A percentile compares a stretch with the other conserved stretches of the same genome.
Conservation (phyloP, 2,797 vertebrate genomes). For the Bryconaethiops microstoma region DNA sequence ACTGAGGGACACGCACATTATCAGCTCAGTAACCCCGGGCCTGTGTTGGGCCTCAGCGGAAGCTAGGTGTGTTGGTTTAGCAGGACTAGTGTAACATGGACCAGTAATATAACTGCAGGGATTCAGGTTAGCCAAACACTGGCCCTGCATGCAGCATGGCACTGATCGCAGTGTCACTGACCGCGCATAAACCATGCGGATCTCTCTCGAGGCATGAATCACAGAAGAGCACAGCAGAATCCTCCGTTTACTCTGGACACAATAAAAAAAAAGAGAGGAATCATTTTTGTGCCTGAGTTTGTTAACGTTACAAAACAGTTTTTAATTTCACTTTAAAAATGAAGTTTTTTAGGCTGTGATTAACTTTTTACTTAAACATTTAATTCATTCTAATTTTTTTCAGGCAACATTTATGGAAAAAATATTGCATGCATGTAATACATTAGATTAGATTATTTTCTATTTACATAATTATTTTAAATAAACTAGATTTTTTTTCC, state of each 20-base stretch:
- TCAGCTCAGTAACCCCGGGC: constrained; percentile 37
- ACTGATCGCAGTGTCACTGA: constrained; percentile 4
- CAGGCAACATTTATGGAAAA: too few relatives aligned
- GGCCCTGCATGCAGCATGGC: constrained; percentile 9
- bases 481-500: too few relatives aligned
- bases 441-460: too few relatives aligned
- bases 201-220: background rate
- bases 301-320: too few relatives aligned
- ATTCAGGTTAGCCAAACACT: constrained; percentile 47
- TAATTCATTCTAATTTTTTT: too few relatives aligned
- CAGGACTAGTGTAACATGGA: constrained; percentile 47
- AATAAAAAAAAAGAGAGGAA: background rate
- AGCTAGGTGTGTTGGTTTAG: constrained; percentile 48
- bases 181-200: constrained; percentile 12
- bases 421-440: too few relatives aligned
- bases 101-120: constrained; percentile 43
- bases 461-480: too few relatives aligned
- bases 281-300: background rate
- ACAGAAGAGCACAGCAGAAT: background rate
- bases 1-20: constrained; percentile 48
- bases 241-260: background rate
- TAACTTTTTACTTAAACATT: too few relatives aligned
- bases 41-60: constrained; percentile 22
- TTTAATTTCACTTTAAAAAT: too few relatives aligned
- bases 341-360: too few relatives aligned